Percentiles rank a stretch among this genome's conserved stretches.
phyloP scores from a whole-genome alignment of 1,140 invertebrate genomes.

The Parapsyche elsis region DNA sequence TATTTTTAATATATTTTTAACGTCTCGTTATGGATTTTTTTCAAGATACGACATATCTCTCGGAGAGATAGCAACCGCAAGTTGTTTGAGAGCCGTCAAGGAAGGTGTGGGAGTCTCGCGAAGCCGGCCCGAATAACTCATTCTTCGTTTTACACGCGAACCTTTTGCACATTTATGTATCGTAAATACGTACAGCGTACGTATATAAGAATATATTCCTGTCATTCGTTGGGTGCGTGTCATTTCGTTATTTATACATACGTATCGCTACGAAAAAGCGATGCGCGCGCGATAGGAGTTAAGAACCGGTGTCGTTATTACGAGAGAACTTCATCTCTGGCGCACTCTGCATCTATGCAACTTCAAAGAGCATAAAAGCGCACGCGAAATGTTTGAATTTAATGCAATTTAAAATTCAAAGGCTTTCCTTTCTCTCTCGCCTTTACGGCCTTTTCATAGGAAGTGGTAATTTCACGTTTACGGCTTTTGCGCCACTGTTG shows the following conservation, averaged over 20 bases:
- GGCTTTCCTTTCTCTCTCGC: background rate
- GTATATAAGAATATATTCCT: background rate
- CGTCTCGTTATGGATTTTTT: background rate
- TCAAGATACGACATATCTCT: constrained; percentile 27
- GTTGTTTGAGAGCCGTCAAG: constrained; percentile 1
- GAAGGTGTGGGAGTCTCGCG: constrained; percentile 13
- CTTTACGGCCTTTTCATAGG: constrained; percentile 18
- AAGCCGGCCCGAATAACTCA: constrained; percentile 15
- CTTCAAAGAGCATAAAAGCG: too few species aligned
- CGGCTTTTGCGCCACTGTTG: constrained; percentile 14
- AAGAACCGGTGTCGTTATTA: too few species aligned
- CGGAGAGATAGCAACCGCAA: constrained; percentile 8
- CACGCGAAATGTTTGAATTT: background rate
- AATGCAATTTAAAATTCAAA: constrained; percentile 1
- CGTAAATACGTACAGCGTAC: too few species aligned
- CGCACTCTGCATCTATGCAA: too few species aligned
- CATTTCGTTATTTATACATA: background rate
- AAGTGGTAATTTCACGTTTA: constrained; percentile 10
- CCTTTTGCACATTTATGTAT: background rate
- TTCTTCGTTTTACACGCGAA: constrained; percentile 21
- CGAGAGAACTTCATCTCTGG: too few species aligned
- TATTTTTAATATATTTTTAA: background rate
- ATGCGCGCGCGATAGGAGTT: too few species aligned
- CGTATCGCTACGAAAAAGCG: background rate
- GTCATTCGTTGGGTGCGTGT: background rate